Percentiles rank a stretch among this genome's conserved stretches.
Evolutionary conservation across 2,888 invertebrate species (phyloP).

Genomic region (Latheticus oryzae): DNA sequence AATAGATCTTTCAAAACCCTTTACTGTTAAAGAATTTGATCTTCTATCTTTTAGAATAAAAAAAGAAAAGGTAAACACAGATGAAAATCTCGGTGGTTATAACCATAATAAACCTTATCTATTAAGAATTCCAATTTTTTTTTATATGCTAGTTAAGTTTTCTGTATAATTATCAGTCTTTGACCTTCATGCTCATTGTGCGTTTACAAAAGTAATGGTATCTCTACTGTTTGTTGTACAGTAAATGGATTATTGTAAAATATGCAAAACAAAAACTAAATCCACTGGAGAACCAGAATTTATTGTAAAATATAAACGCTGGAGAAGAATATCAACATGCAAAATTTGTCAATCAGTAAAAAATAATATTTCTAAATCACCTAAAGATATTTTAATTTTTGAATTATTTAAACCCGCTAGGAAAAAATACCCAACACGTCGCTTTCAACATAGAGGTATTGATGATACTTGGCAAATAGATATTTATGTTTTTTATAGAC

Average conservation of each 20-base stretch:
- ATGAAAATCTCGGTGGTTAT: too few species aligned
- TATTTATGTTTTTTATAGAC: too few species aligned
- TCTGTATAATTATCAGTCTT: conserved; percentile 9
- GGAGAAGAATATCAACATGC: conserved; percentile 7
- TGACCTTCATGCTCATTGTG: conserved; percentile 8
- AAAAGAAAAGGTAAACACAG: conserved; percentile 9
- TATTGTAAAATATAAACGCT: neutral
- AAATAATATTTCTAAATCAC: conserved; percentile 25
- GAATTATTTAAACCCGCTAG: conserved; percentile 17
- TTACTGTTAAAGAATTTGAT: neutral
- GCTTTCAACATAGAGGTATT: too few species aligned
- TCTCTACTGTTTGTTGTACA: neutral
- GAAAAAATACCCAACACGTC: too few species aligned
- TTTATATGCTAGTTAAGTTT: too few species aligned
- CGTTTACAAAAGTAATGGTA: conserved; percentile 1
- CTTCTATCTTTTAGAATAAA: neutral
- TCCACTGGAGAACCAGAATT: conserved; percentile 8
- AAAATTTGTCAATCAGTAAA: conserved; percentile 12
- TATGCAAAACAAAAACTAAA: conserved; percentile 9
- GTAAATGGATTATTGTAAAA: conserved; percentile 24
- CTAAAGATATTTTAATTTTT: conserved; percentile 18
- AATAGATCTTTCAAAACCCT: conserved; percentile 3
- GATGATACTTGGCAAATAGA: too few species aligned
- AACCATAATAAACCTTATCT: too few species aligned
- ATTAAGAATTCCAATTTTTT: conserved; percentile 19